Evolutionary conservation across 2,797 vertebrate genomes (phyloP).

Genomic region (Pseudochromis fuscus): DNA sequence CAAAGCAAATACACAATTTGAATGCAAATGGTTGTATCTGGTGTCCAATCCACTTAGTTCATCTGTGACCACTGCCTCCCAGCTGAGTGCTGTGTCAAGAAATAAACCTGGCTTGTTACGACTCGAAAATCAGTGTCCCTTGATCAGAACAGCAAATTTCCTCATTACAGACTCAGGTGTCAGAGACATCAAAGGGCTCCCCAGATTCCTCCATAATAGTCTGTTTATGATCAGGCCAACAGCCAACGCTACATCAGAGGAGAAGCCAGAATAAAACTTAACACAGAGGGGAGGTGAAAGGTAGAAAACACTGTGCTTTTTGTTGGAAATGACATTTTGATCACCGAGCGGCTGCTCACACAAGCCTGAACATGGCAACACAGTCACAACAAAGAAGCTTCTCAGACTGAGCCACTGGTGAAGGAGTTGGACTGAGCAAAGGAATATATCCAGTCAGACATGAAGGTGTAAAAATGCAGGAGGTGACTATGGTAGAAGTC

Average conservation of each 20-base stretch:
- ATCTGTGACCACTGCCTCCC: too few relatives aligned
- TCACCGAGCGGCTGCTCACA: conserved; percentile 9
- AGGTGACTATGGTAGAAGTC: not conserved
- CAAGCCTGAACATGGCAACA: not conserved
- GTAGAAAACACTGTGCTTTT: conserved; percentile 3
- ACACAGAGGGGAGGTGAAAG: conserved; percentile 12
- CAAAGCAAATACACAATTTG: conserved; percentile 33
- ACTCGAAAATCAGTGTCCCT: conserved; percentile 42
- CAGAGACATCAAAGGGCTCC: conserved; percentile 53
- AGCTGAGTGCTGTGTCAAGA: conserved; percentile 50
- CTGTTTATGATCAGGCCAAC: conserved; percentile 52
- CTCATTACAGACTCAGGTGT: conserved; percentile 57
- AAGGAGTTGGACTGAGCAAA: not conserved
- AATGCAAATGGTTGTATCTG: conserved; percentile 54
- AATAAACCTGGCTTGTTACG: conserved; percentile 30
- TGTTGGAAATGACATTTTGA: conserved; percentile 19
- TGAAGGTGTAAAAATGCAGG: too few relatives aligned
- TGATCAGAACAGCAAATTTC: conserved; percentile 54
- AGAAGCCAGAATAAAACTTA: conserved; percentile 24
- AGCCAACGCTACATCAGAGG: conserved; percentile 15
- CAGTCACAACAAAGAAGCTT: not conserved
- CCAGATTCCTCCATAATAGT: conserved; percentile 39
- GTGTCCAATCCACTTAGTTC: conserved; percentile 61
- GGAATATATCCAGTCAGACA: not conserved
- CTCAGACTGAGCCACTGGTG: too few relatives aligned